Evolutionary conservation across 2,888 invertebrate genomes (phyloP).

Genomic region (Coelogynopora nodosa): DNA sequence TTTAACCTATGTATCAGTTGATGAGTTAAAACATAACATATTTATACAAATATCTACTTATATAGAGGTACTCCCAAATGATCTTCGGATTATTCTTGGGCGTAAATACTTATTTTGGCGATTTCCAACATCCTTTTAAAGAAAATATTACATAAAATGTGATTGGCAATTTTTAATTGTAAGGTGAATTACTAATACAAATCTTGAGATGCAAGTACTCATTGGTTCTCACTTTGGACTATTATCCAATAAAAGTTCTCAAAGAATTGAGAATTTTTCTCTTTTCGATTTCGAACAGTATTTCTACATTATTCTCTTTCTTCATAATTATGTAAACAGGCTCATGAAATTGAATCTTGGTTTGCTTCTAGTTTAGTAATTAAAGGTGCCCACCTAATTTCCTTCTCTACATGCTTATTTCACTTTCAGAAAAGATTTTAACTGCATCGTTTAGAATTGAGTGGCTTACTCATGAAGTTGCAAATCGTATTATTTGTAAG

Average conservation of each 20-base stretch:
- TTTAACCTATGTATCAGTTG: too few relatives aligned
- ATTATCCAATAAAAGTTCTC: background rate
- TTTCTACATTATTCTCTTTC: background rate
- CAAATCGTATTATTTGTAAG: background rate
- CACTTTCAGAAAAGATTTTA: background rate
- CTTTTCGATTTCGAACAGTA: background rate
- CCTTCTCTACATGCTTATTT: background rate
- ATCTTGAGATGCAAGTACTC: background rate
- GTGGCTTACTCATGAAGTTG: background rate
- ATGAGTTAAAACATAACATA: too few relatives aligned
- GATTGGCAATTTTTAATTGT: background rate
- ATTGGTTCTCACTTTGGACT: background rate
- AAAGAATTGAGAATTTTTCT: background rate
- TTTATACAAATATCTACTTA: too few relatives aligned
- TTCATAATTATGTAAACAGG: background rate
- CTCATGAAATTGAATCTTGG: too few relatives aligned
- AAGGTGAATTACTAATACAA: background rate
- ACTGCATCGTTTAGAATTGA: background rate
- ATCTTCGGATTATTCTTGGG: too few relatives aligned
- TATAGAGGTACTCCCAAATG: too few relatives aligned
- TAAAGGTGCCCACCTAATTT: background rate
- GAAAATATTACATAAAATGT: background rate
- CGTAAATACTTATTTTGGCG: too few relatives aligned
- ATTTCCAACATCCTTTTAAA: background rate
- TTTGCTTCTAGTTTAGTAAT: too few relatives aligned